Conservation (phyloP, 53 echinoderm and acorn worm species). For the Holothuria leucospilota region DNA sequence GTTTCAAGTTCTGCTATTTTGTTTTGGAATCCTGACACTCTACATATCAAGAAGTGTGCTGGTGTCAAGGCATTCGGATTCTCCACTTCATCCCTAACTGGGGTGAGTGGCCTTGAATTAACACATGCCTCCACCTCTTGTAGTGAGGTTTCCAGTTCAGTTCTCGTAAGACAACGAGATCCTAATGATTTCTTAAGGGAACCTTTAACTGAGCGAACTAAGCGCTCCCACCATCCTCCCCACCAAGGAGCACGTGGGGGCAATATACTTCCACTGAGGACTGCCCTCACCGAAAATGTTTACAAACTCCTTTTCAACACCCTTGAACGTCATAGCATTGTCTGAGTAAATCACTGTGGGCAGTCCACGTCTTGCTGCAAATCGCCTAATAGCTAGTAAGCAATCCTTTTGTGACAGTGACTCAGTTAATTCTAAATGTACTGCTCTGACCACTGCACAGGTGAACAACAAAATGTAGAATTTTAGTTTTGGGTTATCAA, state of each 20-base stretch:
- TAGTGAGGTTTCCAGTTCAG: conserved; percentile 39
- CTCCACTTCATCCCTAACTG: no score
- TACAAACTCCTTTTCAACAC: conserved; percentile 12
- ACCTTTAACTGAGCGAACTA: conserved; percentile 43
- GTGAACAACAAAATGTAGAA: conserved; percentile 50
- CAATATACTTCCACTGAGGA: no score
- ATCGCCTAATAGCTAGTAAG: no score
- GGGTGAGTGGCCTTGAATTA: conserved; percentile 30
- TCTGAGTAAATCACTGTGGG: conserved; percentile 33
- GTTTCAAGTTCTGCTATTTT: conserved; percentile 12
- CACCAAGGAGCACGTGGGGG: no score
- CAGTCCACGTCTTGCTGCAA: background rate
- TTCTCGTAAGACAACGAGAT: conserved; percentile 25
- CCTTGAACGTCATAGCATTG: conserved; percentile 29
- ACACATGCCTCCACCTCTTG: conserved; percentile 34
- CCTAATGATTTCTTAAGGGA: conserved; percentile 26
- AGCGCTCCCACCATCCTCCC: conserved; percentile 51
- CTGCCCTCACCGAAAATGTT: no score
- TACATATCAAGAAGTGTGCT: no score
- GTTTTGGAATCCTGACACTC: conserved; percentile 18
- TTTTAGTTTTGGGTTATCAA: no score
- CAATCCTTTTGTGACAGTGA: no score
- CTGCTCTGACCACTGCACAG: conserved; percentile 1
- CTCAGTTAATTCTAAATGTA: background rate
- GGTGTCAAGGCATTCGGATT: no score